Base-by-base conservation (phyloP, 2,113 vertebrate species). In the Siphamia tubifer region DNA sequence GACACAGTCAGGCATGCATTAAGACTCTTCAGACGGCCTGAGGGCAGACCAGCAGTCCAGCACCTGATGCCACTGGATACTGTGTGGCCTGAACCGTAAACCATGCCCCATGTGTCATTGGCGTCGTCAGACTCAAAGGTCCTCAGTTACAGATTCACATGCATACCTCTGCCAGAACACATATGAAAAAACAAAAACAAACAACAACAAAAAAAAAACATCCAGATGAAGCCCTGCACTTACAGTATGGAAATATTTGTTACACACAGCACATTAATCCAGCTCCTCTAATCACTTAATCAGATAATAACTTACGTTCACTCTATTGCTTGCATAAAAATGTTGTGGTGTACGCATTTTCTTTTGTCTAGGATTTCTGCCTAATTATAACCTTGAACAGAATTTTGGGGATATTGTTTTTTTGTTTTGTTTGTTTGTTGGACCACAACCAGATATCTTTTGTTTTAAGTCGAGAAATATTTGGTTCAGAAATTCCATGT, bases 1-100 rank as follows among this genome's bases (percentile, higher is more conserved):
- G 34, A 69, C 13, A 23, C 42, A 24, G 44, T 45, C 27, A 38
- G 61, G 63, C 71, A 74, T 68, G 39, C 52, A 77, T 74, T 75
- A 72, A 75, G 61, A 65, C 58, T 65, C 32, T 55, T 15, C 49
- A 55, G 76, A 61, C 61, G 48, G 73, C 70, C 71, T 34, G 24
- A 51, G 68, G 76, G 74, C 77, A 64, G 61, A 44, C 44, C 81
- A 79, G 81, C 64, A 40, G 32, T 60, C 36, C 42, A 75, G 47
- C 74, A 58, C 51, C 52, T 19, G 8, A 64, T 78, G 71, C 82
- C 57, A 19, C 53, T 56, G 67, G 56, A 36, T 74, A 40, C 36
- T 63, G 56, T 20, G 44, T 17, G 2, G 60, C 54, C 63, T 39
- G 45, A 58, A 61, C 63, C 77, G 63, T 32, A 81, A 76, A 61